These are phyloP conservation scores for Ploceus nigricollis DNA, from an alignment of 2,113 vertebrate genomes.

Conservation along the genomic window DNA sequence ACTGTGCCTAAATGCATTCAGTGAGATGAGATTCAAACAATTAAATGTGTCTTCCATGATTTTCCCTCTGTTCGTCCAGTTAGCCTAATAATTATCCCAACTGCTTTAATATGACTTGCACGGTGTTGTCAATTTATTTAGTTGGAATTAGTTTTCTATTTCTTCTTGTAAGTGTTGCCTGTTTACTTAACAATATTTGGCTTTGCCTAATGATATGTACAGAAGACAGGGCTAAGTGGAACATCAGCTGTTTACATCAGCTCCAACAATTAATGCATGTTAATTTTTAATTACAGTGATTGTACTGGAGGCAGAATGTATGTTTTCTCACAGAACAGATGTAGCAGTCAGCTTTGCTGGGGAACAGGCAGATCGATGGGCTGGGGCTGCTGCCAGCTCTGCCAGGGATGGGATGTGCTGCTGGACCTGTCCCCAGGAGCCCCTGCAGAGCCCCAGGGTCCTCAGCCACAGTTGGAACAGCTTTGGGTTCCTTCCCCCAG, in stretches of 20 bases:
- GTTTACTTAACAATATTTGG: conserved; percentile 83
- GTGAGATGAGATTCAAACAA: conserved; percentile 72
- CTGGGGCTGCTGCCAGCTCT: conserved; percentile 76
- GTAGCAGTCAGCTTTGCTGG: conserved; percentile 82
- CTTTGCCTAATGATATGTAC: conserved; percentile 88
- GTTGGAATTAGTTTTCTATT: conserved; percentile 78
- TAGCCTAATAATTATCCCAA: conserved; percentile 66
- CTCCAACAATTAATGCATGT: conserved; percentile 97
- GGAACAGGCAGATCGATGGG: conserved; percentile 79
- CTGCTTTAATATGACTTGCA: conserved; percentile 68
- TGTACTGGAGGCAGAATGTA: conserved; percentile 88
- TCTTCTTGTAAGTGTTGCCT: conserved; percentile 77
- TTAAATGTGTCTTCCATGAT: conserved; percentile 67
- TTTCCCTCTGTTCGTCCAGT: conserved; percentile 66
- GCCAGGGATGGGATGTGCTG: neutral
- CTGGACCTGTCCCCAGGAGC: neutral
- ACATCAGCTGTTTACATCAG: conserved; percentile 95
- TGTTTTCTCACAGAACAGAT: conserved; percentile 88
- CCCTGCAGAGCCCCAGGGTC: accelerated
- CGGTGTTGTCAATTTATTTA: conserved; percentile 72
- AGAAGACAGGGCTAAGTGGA: conserved; percentile 91
- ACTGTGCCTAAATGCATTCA: conserved; percentile 48
- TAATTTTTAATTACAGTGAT: conserved; percentile 99
- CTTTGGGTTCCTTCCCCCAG: neutral
- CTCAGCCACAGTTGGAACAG: accelerated